Evolutionary conservation across 2,113 vertebrate species (phyloP).

Genomic region (Cephalophus harveyi): DNA sequence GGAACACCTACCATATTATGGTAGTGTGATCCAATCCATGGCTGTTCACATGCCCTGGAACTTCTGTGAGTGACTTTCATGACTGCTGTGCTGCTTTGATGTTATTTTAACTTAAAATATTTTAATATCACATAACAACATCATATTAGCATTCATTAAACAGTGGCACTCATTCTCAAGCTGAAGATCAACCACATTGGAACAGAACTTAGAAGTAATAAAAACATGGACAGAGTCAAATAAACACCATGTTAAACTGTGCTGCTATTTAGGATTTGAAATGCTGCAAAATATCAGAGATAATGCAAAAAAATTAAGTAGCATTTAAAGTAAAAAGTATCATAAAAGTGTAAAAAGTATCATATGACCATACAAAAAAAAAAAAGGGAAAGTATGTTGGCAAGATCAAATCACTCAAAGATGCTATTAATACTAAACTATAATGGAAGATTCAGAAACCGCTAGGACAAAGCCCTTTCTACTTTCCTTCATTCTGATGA

Average conservation of each 20-base stretch:
- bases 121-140: background rate
- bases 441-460: background rate
- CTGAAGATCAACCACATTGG: background rate
- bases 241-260: background rate
- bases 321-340: background rate
- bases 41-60: background rate
- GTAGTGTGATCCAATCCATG: background rate
- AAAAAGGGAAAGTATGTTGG: background rate
- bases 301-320: background rate
- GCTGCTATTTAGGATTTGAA: background rate
- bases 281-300: background rate
- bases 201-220: background rate
- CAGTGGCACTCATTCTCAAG: background rate
- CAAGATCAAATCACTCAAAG: background rate
- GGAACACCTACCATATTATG: background rate
- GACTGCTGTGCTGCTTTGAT: background rate
- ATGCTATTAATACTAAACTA: background rate
- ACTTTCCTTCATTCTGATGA: background rate
- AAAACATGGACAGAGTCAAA: background rate
- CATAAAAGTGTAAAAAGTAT: background rate
- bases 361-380: background rate
- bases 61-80: background rate
- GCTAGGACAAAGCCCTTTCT: background rate
- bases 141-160: background rate
- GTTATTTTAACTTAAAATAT: conserved; percentile 20